Conservation (phyloP, 64 coral and sea anemone genomes). For the Stylophora pistillata region DNA sequence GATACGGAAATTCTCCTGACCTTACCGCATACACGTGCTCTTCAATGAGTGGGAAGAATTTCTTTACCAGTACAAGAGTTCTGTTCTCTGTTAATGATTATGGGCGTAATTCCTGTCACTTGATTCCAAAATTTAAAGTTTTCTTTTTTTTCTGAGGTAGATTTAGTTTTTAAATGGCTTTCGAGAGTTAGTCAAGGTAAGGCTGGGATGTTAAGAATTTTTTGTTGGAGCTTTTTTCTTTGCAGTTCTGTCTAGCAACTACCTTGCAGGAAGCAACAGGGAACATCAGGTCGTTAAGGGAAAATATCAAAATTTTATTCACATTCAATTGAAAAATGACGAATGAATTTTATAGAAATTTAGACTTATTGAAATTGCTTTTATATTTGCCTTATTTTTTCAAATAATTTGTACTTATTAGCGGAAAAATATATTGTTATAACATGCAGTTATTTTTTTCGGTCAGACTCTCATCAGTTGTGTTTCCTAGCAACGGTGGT, state of each 20-base stretch:
- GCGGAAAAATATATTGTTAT: conserved; percentile 5
- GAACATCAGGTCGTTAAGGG: not conserved
- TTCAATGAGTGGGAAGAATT: not conserved
- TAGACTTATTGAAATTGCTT: not conserved
- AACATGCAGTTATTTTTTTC: not conserved
- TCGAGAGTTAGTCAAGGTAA: not conserved
- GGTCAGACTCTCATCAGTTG: not conserved
- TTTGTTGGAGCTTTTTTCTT: not conserved
- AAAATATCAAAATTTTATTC: conserved; percentile 7
- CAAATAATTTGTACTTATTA: not conserved
- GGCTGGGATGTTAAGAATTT: not conserved
- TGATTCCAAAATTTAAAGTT: not conserved
- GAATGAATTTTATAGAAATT: conserved; percentile 1
- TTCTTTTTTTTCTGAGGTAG: not conserved
- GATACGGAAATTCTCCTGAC: not conserved
- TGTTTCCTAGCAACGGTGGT: not conserved
- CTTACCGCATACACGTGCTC: not conserved
- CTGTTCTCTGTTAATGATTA: not conserved
- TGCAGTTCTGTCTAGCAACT: not conserved
- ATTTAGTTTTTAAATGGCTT: not conserved
- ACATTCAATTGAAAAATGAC: not conserved
- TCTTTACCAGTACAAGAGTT: not conserved
- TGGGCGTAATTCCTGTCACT: not conserved
- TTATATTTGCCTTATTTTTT: not conserved
- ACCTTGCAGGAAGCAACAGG: not conserved